Evolutionary conservation across 2,797 vertebrate genomes (phyloP).

Genomic region (Melanogrammus aeglefinus): DNA sequence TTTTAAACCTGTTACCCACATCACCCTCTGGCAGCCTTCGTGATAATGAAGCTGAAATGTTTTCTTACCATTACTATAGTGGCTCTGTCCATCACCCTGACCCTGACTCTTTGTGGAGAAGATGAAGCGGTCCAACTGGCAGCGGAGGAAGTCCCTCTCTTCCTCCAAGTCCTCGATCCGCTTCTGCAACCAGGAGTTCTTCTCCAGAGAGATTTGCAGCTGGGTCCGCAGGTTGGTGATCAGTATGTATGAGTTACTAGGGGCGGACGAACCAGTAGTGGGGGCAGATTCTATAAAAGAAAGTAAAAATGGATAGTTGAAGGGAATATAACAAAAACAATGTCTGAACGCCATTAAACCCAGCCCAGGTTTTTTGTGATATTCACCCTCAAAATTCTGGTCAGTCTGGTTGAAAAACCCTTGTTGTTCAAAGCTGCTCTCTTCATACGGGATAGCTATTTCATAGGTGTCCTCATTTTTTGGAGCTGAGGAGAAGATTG

Average conservation of each 20-base stretch:
- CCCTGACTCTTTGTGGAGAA: slow-evolving; percentile 78
- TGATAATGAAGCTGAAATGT: not conserved
- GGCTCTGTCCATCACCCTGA: slow-evolving; percentile 61
- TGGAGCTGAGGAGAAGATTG: slow-evolving; percentile 65
- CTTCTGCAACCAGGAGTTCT: slow-evolving; percentile 90
- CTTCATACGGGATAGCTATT: slow-evolving; percentile 82
- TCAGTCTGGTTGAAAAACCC: slow-evolving; percentile 80
- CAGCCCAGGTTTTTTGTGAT: not conserved
- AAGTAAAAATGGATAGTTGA: not conserved
- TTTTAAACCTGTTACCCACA: not conserved
- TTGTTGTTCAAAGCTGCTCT: slow-evolving; percentile 79
- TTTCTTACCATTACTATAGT: slow-evolving; percentile 71
- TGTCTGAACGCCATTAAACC: not conserved
- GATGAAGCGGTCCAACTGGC: slow-evolving; percentile 88
- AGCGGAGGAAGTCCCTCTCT: slow-evolving; percentile 87
- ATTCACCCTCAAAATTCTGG: slow-evolving; percentile 79
- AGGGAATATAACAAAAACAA: not conserved
- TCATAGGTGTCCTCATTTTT: slow-evolving; percentile 83
- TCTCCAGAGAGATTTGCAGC: slow-evolving; percentile 87
- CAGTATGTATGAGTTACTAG: slow-evolving; percentile 77
- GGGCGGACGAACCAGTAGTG: slow-evolving; percentile 60
- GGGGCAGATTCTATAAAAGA: slow-evolving; percentile 51
- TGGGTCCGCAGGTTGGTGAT: slow-evolving; percentile 83
- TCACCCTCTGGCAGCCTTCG: not conserved
- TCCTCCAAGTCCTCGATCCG: slow-evolving; percentile 89